A percentile compares a stretch with the other conserved stretches of the same genome.
Conservation (phyloP, 2,797 vertebrate species). For the Alfaro cultratus region DNA sequence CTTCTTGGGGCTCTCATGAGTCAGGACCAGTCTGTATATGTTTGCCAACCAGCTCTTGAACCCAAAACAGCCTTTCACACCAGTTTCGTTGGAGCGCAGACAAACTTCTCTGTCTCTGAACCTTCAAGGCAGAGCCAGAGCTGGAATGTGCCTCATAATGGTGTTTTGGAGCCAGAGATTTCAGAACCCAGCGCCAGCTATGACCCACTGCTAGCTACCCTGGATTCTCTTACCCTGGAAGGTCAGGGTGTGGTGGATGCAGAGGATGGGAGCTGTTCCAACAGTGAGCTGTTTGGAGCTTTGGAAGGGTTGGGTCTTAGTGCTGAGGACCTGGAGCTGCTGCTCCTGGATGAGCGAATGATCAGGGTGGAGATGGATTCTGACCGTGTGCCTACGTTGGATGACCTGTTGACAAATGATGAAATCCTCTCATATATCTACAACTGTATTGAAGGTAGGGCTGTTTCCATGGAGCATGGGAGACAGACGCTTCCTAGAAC, state of each 20-base stretch:
- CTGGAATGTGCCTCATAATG: slow-evolving; percentile 20
- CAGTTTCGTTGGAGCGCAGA: slow-evolving; percentile 65
- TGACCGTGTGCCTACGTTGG: slow-evolving; percentile 67
- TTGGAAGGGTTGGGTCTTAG: slow-evolving; percentile 83
- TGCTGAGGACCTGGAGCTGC: slow-evolving; percentile 82
- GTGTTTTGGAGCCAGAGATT: slow-evolving; percentile 1
- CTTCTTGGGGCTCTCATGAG: slow-evolving; percentile 82
- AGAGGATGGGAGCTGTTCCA: slow-evolving; percentile 77
- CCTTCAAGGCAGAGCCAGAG: slow-evolving; percentile 38
- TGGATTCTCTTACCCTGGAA: slow-evolving; percentile 80
- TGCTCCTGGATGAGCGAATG: slow-evolving; percentile 85
- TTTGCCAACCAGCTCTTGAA: slow-evolving; percentile 69
- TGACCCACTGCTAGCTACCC: slow-evolving; percentile 79
- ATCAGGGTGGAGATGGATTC: slow-evolving; percentile 81
- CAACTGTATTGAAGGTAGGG: slow-evolving; percentile 66
- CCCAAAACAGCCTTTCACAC: slow-evolving; percentile 74
- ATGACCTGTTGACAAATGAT: slow-evolving; percentile 72
- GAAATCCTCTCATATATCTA: slow-evolving; percentile 82
- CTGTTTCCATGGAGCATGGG: slow-evolving; percentile 9
- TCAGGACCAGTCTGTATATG: slow-evolving; percentile 83
- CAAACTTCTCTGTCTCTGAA: slow-evolving; percentile 53
- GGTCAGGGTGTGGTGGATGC: slow-evolving; percentile 52
- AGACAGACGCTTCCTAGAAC: slow-evolving; percentile 33
- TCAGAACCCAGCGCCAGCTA: slow-evolving; percentile 60
- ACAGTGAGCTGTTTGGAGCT: slow-evolving; percentile 77